These are phyloP conservation scores for Prolemur simus DNA, from an alignment of 2,113 vertebrate species.

Conservation along the genomic window DNA sequence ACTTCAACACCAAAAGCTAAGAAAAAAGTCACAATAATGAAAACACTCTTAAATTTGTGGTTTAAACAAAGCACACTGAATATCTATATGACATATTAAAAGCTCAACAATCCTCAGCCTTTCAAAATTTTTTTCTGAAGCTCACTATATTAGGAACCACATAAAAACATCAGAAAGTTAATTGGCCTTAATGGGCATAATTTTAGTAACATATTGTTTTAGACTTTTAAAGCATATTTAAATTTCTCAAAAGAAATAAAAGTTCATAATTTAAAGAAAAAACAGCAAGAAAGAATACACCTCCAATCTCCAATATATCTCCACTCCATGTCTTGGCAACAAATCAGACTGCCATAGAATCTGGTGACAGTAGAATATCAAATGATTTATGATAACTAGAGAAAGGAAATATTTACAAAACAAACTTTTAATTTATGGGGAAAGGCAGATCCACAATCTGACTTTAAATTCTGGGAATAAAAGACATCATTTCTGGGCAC, in stretches of 20 bases:
- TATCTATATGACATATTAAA: not conserved
- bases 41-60: constrained; percentile 31
- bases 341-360: constrained; percentile 15
- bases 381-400: not conserved
- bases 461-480: not conserved
- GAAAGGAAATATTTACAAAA: not conserved
- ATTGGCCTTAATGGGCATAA: not conserved
- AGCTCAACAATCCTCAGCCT: not conserved
- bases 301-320: not conserved
- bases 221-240: not conserved
- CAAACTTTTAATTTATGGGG: constrained; percentile 11
- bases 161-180: not conserved
- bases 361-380: not conserved
- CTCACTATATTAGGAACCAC: not conserved
- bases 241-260: constrained; percentile 18
- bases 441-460: not conserved
- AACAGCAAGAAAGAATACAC: not conserved
- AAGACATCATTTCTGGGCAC: not conserved
- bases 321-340: constrained; percentile 19
- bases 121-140: not conserved
- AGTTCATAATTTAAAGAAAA: not conserved
- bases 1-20: constrained; percentile 10
- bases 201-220: constrained; percentile 1
- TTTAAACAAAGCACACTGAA: constrained; percentile 3
- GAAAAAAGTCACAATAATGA: not conserved